These are phyloP conservation scores for Coracopsis vasa DNA, from an alignment of 2,113 vertebrate genomes.

Conservation along the genomic window DNA sequence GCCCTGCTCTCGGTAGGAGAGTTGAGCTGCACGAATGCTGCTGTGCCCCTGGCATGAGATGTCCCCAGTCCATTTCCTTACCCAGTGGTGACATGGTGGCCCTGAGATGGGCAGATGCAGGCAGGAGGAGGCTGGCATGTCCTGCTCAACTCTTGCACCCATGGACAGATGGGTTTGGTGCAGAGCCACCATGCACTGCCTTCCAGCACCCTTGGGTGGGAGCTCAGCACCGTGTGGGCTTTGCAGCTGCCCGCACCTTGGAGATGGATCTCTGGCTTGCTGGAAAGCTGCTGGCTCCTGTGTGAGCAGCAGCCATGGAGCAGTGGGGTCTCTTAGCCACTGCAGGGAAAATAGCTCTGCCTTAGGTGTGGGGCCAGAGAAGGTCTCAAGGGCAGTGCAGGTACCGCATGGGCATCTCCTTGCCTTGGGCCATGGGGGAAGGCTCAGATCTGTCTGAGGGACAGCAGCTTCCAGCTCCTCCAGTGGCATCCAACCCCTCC, in stretches of 20 bases:
- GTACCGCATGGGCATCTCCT: neutral
- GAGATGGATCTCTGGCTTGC: neutral
- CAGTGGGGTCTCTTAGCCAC: neutral
- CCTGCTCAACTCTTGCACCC: neutral
- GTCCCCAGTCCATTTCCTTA: neutral
- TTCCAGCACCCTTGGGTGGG: neutral
- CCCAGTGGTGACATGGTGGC: neutral
- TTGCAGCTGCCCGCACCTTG: rapidly evolving
- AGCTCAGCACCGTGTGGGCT: neutral
- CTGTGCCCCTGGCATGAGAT: neutral
- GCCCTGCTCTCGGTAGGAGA: neutral
- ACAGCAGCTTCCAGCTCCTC: neutral
- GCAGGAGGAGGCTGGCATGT: neutral
- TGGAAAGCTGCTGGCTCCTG: neutral
- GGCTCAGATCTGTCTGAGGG: neutral
- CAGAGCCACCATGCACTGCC: neutral
- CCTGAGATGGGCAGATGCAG: neutral
- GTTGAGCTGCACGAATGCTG: neutral
- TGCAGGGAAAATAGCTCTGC: neutral
- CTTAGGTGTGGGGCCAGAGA: neutral
- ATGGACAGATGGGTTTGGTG: rapidly evolving
- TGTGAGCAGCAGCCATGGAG: neutral
- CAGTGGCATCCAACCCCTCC: neutral
- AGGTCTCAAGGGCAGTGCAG: rapidly evolving
- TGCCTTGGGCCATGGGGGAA: neutral